Conservation (phyloP, 1,140 invertebrate species). For the Zaprionus kolodkinae region DNA sequence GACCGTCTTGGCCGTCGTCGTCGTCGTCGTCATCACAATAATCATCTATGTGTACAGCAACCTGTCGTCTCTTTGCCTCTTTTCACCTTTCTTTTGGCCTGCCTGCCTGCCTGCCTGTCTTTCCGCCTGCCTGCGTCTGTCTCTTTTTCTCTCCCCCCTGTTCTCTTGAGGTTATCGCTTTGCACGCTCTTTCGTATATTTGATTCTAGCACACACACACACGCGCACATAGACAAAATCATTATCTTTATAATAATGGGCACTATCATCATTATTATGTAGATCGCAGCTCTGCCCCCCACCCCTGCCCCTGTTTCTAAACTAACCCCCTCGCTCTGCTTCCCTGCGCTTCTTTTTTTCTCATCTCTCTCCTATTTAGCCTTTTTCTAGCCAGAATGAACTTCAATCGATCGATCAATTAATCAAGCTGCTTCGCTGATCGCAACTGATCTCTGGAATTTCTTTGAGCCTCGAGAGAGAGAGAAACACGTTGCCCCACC, state of each 20-base stretch:
- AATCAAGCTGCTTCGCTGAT: constrained; percentile 22
- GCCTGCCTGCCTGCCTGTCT: constrained; percentile 11
- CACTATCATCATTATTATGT: constrained; percentile 9
- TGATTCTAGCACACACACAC: constrained; percentile 20
- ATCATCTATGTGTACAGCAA: constrained; percentile 27
- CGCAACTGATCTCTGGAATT: constrained; percentile 7
- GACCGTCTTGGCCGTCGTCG: constrained; percentile 3
- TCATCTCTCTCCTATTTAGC: neutral
- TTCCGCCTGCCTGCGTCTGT: constrained; percentile 2
- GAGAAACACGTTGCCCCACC: constrained; percentile 9
- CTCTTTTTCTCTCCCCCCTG: too few relatives aligned
- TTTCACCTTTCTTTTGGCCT: constrained; percentile 70
- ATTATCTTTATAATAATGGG: constrained; percentile 30
- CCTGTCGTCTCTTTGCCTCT: constrained; percentile 60
- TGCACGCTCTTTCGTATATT: constrained; percentile 43
- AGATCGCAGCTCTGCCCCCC: neutral
- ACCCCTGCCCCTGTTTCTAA: neutral
- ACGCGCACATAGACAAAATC: constrained; percentile 7
- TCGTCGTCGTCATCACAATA: constrained; percentile 34
- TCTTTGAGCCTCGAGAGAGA: neutral
- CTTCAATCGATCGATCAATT: constrained; percentile 19
- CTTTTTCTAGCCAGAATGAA: neutral
- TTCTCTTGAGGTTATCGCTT: constrained; percentile 39
- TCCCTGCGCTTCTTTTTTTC: neutral
- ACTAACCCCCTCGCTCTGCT: neutral